A percentile compares a stretch with the other conserved stretches of the same genome.
Conservation (phyloP, 1,140 invertebrate species). For the Vanessa atalanta region DNA sequence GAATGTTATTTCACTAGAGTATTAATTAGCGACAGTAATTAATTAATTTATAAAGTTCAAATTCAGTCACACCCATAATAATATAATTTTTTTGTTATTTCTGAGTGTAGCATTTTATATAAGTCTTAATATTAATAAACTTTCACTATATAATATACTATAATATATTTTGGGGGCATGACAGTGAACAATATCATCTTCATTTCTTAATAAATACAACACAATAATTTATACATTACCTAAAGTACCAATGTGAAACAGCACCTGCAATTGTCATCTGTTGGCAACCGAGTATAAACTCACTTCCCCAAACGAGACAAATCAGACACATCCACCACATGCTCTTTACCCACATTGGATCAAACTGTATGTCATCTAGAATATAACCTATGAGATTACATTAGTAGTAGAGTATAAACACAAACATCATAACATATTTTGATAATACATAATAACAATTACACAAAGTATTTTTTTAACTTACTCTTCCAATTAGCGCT, state of each 20-base stretch:
- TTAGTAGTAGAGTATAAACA: background rate
- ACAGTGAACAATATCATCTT: too few relatives aligned
- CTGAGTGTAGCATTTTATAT: too few relatives aligned
- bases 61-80: too few relatives aligned
- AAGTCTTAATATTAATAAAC: too few relatives aligned
- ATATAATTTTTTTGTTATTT: too few relatives aligned
- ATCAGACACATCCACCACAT: conserved; percentile 96
- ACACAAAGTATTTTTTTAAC: conserved; percentile 21
- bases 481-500: conserved; percentile 63
- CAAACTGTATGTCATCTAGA: conserved; percentile 69
- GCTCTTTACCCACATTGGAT: conserved; percentile 86
- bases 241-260: conserved; percentile 94
- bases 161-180: too few relatives aligned
- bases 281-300: conserved; percentile 95
- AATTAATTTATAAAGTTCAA: too few relatives aligned
- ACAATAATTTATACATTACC: conserved; percentile 73
- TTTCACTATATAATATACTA: too few relatives aligned
- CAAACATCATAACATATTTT: background rate
- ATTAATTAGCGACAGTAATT: too few relatives aligned
- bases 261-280: conserved; percentile 94
- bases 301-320: conserved; percentile 92
- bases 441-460: background rate
- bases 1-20: too few relatives aligned
- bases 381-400: conserved; percentile 41
- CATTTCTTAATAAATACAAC: too few relatives aligned